Percentiles rank a stretch among this genome's conserved stretches.
These are phyloP conservation scores for Trachemys scripta DNA, from an alignment of 2,113 vertebrate genomes.

Conservation along the genomic window DNA sequence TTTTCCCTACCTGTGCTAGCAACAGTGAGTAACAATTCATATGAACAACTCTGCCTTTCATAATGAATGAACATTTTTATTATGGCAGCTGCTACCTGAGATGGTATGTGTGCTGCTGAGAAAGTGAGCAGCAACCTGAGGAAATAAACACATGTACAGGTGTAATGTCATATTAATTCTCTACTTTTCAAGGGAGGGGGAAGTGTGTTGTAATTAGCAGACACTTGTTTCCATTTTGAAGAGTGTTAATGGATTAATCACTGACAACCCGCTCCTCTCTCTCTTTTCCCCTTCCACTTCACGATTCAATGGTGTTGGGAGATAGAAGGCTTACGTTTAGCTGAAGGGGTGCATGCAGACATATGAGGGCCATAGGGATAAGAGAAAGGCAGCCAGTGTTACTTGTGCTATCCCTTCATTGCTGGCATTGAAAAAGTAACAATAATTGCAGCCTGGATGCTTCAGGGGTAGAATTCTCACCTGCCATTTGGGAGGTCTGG, in stretches of 20 bases:
- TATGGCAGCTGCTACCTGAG: conserved; percentile 73
- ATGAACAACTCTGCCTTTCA: conserved; percentile 41
- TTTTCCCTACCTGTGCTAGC: neutral
- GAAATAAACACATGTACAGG: conserved; percentile 64
- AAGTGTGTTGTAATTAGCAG: conserved; percentile 73
- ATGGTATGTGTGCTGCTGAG: conserved; percentile 62
- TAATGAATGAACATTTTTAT: conserved; percentile 53
- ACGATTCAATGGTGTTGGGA: neutral
- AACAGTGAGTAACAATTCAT: conserved; percentile 33
- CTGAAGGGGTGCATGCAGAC: neutral
- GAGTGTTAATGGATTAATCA: conserved; percentile 73
- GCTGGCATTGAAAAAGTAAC: neutral
- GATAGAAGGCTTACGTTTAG: neutral
- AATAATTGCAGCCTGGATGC: neutral
- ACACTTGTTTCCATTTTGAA: conserved; percentile 75
- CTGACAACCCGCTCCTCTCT: conserved; percentile 60
- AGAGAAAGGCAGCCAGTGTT: neutral
- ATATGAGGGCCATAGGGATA: neutral
- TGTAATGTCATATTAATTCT: conserved; percentile 64
- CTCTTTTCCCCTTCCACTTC: neutral
- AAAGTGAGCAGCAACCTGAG: conserved; percentile 66
- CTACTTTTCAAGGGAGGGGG: conserved; percentile 62
- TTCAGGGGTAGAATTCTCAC: neutral
- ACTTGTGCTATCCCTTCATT: neutral
- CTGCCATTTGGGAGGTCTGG: neutral